Evolutionary conservation across 1,140 invertebrate genomes (phyloP).

Genomic region (Dufourea novaeangliae): DNA sequence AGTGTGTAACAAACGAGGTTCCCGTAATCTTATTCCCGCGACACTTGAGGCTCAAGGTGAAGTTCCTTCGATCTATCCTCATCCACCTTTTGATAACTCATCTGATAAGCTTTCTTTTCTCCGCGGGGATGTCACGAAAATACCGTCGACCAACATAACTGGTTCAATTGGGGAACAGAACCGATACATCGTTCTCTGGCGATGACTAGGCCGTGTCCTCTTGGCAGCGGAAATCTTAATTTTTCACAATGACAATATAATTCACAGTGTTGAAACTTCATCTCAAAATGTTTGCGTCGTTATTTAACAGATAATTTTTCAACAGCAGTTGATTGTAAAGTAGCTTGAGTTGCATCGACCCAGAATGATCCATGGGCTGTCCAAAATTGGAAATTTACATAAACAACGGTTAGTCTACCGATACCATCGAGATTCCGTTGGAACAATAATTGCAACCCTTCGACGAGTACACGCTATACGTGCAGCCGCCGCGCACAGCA

Average conservation of each 20-base stretch:
- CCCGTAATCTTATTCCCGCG: constrained; percentile 1
- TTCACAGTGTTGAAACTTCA: too few relatives aligned
- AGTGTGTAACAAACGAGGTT: background rate
- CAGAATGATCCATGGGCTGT: too few relatives aligned
- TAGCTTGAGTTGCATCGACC: too few relatives aligned
- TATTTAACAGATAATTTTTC: too few relatives aligned
- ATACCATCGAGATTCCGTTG: too few relatives aligned
- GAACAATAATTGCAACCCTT: too few relatives aligned
- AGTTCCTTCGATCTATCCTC: background rate
- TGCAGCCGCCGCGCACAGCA: constrained; percentile 14
- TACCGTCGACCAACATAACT: background rate
- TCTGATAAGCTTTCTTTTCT: constrained; percentile 1
- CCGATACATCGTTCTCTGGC: background rate
- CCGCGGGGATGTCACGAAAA: background rate
- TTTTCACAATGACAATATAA: too few relatives aligned
- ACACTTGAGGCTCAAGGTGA: background rate
- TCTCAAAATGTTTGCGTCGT: too few relatives aligned
- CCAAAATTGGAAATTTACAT: too few relatives aligned
- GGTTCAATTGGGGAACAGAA: too few relatives aligned
- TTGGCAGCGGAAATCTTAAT: background rate
- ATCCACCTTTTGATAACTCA: background rate
- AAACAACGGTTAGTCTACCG: too few relatives aligned
- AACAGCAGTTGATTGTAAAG: too few relatives aligned
- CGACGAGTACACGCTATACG: background rate
- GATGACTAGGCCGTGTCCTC: background rate